Evolutionary conservation across 2,888 invertebrate genomes (phyloP), one percentile per base, ranked within the genome.

Genomic region (Melinaea menophilus): DNA sequence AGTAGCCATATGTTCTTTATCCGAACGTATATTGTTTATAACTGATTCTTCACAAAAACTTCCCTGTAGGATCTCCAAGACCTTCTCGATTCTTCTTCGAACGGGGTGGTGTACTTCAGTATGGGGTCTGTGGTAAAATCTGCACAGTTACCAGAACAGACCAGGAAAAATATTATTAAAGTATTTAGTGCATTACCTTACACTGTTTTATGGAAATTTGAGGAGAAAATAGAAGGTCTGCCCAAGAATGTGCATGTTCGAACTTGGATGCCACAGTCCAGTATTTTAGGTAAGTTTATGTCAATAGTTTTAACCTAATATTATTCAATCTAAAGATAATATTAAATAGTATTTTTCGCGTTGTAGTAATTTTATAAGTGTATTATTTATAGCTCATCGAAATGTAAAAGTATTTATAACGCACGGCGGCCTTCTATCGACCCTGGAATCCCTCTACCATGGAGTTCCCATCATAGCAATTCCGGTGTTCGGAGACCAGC

Each of bases 201-300:
- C 63, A 85, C 84, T 0, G 87, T 92, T 13, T 75, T 92, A 4
- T 92, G 91, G 91, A 92, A 92, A 71, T 91, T 85, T 58, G 92
- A 92, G 61, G 81, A 80, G 12, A 68, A 80, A 0, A 61, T 90
- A 0, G 71, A 76, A 1, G 79, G 77, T 2, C 69, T 84, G 33
- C 87, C 90, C 0, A 73, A 78, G 58, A 90, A 91, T 60, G 81
- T 92, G 0, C 84, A 87, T 58, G 72, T 90, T 0, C 74, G 79
- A 22, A 71, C 84, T 1, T 92, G 92, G 92, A 74, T 91, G 71
- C 92, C 92, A 0, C 92, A 92, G 67, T 76, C 85, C 11, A 88
- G 91, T 67, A 79, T 92, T 55, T 74, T 92, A 3, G 88, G 92
- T 91, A 66, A 67, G 59, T 55, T 35, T 11, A 35, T n/a, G 33